These are phyloP conservation scores for Miniopterus natalensis DNA, from an alignment of 2,113 vertebrate genomes.

Conservation along the genomic window DNA sequence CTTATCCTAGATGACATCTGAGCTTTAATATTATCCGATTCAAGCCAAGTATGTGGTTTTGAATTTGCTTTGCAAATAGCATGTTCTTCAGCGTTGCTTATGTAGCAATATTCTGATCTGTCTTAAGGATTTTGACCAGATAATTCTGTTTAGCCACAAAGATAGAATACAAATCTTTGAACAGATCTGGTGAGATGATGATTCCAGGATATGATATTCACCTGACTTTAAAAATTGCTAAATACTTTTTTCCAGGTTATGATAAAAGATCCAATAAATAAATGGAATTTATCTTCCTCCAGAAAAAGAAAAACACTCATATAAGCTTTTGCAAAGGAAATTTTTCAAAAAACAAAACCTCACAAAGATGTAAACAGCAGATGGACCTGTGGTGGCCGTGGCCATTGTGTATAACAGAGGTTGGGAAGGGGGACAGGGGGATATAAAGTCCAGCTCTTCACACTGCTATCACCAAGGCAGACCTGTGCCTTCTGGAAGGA, in stretches of 20 bases:
- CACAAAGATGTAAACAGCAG: not conserved
- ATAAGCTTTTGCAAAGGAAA: not conserved
- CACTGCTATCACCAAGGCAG: not conserved
- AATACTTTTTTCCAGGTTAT: not conserved
- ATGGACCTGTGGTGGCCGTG: not conserved
- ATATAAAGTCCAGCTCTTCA: not conserved
- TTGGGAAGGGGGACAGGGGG: not conserved
- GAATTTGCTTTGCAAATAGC: constrained; percentile 64
- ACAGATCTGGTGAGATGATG: not conserved
- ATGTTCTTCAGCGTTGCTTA: constrained; percentile 71
- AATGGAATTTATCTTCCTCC: not conserved
- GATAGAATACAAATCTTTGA: constrained; percentile 50
- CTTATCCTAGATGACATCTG: constrained; percentile 15
- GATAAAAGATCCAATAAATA: constrained; percentile 8
- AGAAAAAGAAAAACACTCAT: not conserved
- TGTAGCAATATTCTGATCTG: constrained; percentile 72
- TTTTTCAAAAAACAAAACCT: not conserved
- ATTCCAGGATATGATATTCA: constrained; percentile 18
- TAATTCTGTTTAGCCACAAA: constrained; percentile 43
- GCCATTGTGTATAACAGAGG: not conserved
- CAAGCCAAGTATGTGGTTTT: constrained; percentile 65
- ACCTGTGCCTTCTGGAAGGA: not conserved
- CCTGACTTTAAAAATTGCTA: not conserved
- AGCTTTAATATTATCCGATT: constrained; percentile 52
- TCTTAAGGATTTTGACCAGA: constrained; percentile 57